A percentile compares a stretch with the other conserved stretches of the same genome.
These are phyloP conservation scores for Martes martes DNA, from an alignment of 2,113 vertebrate species.

Conservation along the genomic window DNA sequence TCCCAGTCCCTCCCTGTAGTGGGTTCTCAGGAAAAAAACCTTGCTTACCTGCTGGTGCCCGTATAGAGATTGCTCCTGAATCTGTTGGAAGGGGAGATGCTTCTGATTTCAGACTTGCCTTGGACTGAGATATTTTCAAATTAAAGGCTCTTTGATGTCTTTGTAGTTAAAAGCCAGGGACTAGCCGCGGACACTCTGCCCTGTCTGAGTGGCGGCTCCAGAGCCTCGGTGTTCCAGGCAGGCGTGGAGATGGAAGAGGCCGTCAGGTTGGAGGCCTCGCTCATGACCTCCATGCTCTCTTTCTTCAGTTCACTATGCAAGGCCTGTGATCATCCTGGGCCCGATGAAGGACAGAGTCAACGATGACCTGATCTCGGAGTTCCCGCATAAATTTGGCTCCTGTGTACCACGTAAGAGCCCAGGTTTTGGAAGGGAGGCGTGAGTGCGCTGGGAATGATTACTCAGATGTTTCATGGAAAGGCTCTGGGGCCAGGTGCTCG, in stretches of 20 bases:
- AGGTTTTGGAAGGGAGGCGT: neutral
- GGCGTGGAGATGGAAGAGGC: neutral
- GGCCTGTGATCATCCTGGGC: slow-evolving; percentile 98
- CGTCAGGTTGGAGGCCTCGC: neutral
- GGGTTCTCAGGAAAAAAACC: neutral
- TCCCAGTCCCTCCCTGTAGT: neutral
- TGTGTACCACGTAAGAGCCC: slow-evolving; percentile 97
- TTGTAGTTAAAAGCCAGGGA: slow-evolving; percentile 4
- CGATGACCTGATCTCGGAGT: slow-evolving; percentile 98
- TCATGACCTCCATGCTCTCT: slow-evolving; percentile 21
- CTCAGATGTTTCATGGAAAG: neutral
- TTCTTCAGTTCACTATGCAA: slow-evolving; percentile 93
- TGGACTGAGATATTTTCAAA: neutral
- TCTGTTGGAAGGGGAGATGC: neutral
- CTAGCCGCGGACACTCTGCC: neutral
- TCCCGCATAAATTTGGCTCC: slow-evolving; percentile 98
- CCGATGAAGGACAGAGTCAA: slow-evolving; percentile 98
- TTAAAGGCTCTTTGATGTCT: slow-evolving; percentile 29
- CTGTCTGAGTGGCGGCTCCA: neutral
- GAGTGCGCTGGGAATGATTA: neutral
- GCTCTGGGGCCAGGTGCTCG: neutral
- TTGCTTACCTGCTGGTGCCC: neutral
- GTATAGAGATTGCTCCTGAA: neutral
- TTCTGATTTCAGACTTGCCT: slow-evolving; percentile 19
- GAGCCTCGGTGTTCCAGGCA: neutral